Evolutionary conservation across 1,140 invertebrate genomes (phyloP), one percentile per base, ranked within the genome.

Genomic region (Diploscapter pachys): DNA sequence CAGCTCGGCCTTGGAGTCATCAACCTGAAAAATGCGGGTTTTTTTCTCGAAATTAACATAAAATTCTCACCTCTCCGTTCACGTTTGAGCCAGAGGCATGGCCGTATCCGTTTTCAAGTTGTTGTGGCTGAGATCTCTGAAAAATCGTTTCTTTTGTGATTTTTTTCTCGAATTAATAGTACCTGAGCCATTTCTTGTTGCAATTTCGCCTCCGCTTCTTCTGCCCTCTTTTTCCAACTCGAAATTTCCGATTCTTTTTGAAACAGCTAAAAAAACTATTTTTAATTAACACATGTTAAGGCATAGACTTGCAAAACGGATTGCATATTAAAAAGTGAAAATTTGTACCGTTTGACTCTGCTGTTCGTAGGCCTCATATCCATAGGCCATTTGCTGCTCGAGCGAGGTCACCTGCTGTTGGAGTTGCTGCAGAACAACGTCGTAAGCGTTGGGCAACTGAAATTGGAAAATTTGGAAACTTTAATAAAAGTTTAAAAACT

Each of bases 21-120:
- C 92, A 3, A 91, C 90, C 56, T 96, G 87, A 68, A 96, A 81
- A 92, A 90, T 13, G 96, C 86, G 73, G 96, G 86, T 87, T 96
- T 92, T 80, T 96, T 73, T 71, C 8, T 73, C 71, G n/a, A 11
- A 52, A 31, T 65, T n/a, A 69, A 69, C 52, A 54, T n/a, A 6
- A n/a, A 6, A 9, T 50, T 9, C 48, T 2, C 63, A 48, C 9
- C n/a, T 9, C 9, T n/a, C 67, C 11, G 51, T 61, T n/a, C 8
- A n/a, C 52, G 9, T 53, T 9, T 9, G 8, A 69, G 8, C 6
- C 11, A 61, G 59, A 67, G 31, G 31, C 31, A 31, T 68, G 66
- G 8, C 52, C 53, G 6, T 68, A 55, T 64, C 66, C 66, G 51
- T 68, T 68, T 6, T 9, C 6, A 6, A 9, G 52, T 51, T n/a